These are phyloP conservation scores for Platycnemis pennipes DNA, from an alignment of 2,888 invertebrate genomes.

Conservation along the genomic window DNA sequence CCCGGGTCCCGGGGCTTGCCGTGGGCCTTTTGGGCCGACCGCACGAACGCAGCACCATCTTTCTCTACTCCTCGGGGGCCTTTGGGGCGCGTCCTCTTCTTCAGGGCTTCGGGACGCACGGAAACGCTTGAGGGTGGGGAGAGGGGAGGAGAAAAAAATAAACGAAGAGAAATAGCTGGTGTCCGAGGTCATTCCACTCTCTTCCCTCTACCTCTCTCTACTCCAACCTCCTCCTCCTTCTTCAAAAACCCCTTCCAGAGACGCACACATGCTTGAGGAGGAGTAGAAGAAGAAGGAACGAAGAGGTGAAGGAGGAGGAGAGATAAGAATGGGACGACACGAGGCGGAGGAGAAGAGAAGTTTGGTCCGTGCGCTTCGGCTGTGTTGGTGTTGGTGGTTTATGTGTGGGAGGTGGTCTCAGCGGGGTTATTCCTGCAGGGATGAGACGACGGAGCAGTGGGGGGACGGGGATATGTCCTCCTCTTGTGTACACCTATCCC, in stretches of 20 bases:
- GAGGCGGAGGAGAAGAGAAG: background rate
- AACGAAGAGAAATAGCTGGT: background rate
- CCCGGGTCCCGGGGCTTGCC: too few species aligned
- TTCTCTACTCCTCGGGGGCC: background rate
- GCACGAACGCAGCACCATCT: background rate
- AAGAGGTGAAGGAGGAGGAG: background rate
- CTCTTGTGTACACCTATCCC: background rate
- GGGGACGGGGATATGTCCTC: background rate
- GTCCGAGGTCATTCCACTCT: slow-evolving; percentile 62
- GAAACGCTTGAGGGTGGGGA: background rate
- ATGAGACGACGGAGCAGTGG: background rate
- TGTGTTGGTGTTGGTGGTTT: background rate
- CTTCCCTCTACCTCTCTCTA: background rate
- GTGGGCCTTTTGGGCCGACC: background rate
- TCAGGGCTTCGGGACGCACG: background rate
- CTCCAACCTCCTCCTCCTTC: background rate
- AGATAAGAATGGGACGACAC: background rate
- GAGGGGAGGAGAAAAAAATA: background rate
- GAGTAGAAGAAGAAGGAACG: background rate
- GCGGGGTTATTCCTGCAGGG: slow-evolving; percentile 7
- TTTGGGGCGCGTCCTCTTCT: background rate
- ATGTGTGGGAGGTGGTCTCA: background rate
- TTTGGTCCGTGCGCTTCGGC: background rate
- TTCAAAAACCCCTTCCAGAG: background rate
- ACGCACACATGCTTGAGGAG: background rate